phyloP scores from a whole-genome alignment of 2,113 vertebrate species.

The Lonchura striata region DNA sequence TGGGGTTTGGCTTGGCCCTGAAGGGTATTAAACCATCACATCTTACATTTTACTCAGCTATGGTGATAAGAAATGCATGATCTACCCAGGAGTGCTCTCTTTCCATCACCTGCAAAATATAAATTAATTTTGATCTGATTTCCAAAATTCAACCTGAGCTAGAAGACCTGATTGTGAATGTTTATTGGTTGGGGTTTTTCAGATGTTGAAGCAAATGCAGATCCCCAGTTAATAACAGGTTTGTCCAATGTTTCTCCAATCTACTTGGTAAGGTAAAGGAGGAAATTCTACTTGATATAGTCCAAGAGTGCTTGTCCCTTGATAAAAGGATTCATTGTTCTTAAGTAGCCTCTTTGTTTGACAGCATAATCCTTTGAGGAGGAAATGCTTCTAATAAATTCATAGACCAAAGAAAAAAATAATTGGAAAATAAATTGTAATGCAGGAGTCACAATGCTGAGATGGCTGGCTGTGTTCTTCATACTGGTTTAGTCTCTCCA shows the following conservation, averaged over 20 bases:
- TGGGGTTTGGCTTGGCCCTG: not conserved
- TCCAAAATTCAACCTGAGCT: not conserved
- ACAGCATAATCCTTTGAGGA: not conserved
- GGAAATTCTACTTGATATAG: not conserved
- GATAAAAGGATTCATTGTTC: not conserved
- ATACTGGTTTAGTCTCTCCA: not conserved
- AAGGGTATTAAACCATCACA: not conserved
- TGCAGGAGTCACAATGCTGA: not conserved
- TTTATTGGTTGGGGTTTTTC: not conserved
- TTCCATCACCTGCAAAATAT: not conserved
- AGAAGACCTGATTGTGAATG: not conserved
- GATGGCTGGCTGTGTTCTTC: not conserved
- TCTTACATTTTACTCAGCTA: not conserved
- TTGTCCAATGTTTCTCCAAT: not conserved
- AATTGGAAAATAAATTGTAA: not conserved
- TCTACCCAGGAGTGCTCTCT: not conserved
- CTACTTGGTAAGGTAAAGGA: not conserved
- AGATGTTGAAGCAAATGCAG: not conserved
- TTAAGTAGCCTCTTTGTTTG: not conserved
- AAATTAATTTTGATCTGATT: not conserved
- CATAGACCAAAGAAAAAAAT: not conserved
- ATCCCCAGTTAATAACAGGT: not conserved
- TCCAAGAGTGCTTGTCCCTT: not conserved
- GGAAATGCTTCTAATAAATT: not conserved
- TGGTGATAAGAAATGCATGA: not conserved